Conservation (phyloP, 2,797 vertebrate species). For the Poecilia gillii region DNA sequence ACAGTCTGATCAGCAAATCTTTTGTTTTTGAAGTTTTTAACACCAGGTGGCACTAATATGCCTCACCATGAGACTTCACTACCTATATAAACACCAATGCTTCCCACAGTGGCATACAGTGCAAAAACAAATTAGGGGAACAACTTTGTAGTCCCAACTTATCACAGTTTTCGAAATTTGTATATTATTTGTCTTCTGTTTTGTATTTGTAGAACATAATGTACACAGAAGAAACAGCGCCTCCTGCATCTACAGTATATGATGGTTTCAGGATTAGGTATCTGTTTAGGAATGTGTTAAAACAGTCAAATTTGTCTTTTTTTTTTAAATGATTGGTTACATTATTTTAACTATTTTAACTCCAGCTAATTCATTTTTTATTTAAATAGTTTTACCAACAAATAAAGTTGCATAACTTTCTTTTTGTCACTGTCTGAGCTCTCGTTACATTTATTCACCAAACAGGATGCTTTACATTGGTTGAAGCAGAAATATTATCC, state of each 20-base stretch:
- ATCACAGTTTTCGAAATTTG: background rate
- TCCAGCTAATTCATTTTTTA: background rate
- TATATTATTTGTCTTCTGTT: background rate
- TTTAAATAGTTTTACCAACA: background rate
- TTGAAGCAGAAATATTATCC: background rate
- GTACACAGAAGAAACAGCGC: background rate
- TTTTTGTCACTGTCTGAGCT: background rate
- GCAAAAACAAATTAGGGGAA: background rate
- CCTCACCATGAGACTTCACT: too few relatives aligned
- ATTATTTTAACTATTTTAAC: background rate
- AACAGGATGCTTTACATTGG: background rate
- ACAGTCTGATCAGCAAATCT: background rate
- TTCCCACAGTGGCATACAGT: background rate
- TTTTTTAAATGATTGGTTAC: background rate
- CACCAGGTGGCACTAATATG: too few relatives aligned
- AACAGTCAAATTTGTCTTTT: background rate
- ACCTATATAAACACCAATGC: too few relatives aligned
- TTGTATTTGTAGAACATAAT: background rate
- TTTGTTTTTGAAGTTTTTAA: background rate
- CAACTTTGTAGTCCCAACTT: background rate
- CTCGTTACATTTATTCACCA: background rate
- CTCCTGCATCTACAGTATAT: background rate
- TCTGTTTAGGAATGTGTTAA: background rate
- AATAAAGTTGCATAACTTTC: background rate
- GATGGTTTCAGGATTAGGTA: background rate